A percentile compares a stretch with the other conserved stretches of the same genome.
Conservation (phyloP, 1,140 invertebrate genomes). For the Cherax quadricarinatus region DNA sequence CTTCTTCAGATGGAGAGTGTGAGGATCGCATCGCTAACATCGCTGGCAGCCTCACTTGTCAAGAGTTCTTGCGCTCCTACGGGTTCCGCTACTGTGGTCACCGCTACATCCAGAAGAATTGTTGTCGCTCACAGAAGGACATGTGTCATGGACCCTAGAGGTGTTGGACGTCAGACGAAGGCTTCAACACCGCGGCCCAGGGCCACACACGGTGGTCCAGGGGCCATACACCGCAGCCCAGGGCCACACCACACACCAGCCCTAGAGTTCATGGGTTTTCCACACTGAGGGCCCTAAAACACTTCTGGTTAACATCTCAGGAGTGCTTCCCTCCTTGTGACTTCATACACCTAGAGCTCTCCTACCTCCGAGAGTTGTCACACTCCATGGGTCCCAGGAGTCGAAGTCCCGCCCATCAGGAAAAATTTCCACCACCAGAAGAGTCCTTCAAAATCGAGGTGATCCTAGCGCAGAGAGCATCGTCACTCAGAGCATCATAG, state of each 20-base stretch:
- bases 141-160: constrained; percentile 36
- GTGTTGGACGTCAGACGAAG: constrained; percentile 36
- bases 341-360: not conserved
- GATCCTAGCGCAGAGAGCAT: no score
- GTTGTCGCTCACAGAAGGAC: constrained; percentile 75
- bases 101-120: constrained; percentile 78
- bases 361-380: not conserved
- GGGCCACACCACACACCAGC: not conserved
- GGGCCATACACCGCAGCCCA: constrained; percentile 1
- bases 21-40: constrained; percentile 76
- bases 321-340: not conserved
- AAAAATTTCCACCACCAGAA: not conserved
- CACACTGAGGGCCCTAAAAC: not conserved
- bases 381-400: not conserved
- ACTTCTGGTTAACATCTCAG: not conserved
- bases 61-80: constrained; percentile 77
- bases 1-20: constrained; percentile 74
- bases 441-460: no score
- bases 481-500: no score
- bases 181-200: constrained; percentile 37
- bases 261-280: not conserved
- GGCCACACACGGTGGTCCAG: not conserved
- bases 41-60: constrained; percentile 77
- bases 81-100: constrained; percentile 78
- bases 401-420: no score